Evolutionary conservation across 2,113 vertebrate species (phyloP).

Genomic region (Rhombomys opimus): DNA sequence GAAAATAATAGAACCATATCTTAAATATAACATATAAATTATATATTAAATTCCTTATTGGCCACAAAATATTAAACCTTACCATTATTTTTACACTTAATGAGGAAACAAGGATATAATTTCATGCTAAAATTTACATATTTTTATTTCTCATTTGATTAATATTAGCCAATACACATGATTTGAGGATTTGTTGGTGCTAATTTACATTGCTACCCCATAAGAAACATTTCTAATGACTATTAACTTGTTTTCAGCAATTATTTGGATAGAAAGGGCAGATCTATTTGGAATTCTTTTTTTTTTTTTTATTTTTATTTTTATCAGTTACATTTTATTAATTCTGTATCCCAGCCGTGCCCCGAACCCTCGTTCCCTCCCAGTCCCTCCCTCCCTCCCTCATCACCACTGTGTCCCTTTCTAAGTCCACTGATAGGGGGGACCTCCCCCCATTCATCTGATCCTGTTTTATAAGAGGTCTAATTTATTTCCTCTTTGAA

Average conservation of each 20-base stretch:
- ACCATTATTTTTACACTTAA: not conserved
- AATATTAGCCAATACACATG: slow-evolving; percentile 12
- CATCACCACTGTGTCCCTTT: too few species aligned
- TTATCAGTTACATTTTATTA: too few species aligned
- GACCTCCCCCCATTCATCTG: too few species aligned
- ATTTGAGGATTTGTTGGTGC: not conserved
- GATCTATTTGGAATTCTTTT: slow-evolving; percentile 66
- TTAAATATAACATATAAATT: not conserved
- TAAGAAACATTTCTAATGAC: slow-evolving; percentile 68
- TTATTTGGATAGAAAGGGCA: slow-evolving; percentile 65
- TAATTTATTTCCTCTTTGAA: too few species aligned
- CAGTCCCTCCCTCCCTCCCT: too few species aligned
- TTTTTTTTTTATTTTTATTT: too few species aligned
- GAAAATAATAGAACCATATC: not conserved
- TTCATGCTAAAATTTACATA: slow-evolving; percentile 2
- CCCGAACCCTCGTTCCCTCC: too few species aligned
- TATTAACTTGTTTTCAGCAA: slow-evolving; percentile 68
- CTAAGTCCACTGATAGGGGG: too few species aligned
- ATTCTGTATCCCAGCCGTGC: too few species aligned
- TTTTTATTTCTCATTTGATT: slow-evolving; percentile 19
- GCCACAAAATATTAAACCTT: slow-evolving; percentile 17
- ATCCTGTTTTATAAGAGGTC: too few species aligned
- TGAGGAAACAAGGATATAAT: not conserved
- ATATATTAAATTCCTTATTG: not conserved
- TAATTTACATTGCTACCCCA: slow-evolving; percentile 60